Evolutionary conservation across 2,113 vertebrate genomes (phyloP).

Genomic region (Zeus faber): DNA sequence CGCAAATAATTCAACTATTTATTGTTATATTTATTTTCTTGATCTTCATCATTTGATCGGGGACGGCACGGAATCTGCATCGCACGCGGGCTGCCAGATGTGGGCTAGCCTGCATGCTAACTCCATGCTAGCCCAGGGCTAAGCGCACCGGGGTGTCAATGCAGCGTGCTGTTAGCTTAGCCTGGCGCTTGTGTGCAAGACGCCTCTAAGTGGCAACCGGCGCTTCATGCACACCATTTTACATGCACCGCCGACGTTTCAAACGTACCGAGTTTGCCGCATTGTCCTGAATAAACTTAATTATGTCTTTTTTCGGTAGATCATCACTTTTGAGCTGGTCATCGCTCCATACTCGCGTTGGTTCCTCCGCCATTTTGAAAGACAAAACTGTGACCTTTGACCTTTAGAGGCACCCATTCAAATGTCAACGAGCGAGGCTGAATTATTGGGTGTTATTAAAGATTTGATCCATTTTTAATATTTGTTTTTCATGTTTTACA

Average conservation of each 20-base stretch:
- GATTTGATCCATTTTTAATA: too few relatives aligned
- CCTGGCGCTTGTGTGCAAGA: constrained; percentile 18
- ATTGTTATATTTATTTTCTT: too few relatives aligned
- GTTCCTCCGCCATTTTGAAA: constrained; percentile 77
- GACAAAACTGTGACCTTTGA: constrained; percentile 51
- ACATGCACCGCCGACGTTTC: not conserved
- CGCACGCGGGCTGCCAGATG: too few relatives aligned
- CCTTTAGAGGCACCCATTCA: not conserved
- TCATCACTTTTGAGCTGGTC: constrained; percentile 91
- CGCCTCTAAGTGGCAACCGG: not conserved
- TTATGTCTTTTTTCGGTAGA: constrained; percentile 90
- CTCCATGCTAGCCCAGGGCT: not conserved
- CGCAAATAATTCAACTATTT: too few relatives aligned
- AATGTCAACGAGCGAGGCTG: too few relatives aligned
- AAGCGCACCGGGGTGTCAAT: too few relatives aligned
- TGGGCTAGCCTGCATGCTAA: not conserved
- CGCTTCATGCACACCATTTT: not conserved
- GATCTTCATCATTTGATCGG: too few relatives aligned
- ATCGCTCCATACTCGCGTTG: constrained; percentile 81
- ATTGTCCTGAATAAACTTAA: constrained; percentile 91
- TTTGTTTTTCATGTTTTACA: too few relatives aligned
- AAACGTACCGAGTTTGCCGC: constrained; percentile 85
- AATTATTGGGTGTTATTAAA: too few relatives aligned
- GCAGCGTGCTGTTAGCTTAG: not conserved
- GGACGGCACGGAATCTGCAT: too few relatives aligned